Base-by-base conservation (phyloP, 2,888 invertebrate species). In the Amphipyra tragopoginis region DNA sequence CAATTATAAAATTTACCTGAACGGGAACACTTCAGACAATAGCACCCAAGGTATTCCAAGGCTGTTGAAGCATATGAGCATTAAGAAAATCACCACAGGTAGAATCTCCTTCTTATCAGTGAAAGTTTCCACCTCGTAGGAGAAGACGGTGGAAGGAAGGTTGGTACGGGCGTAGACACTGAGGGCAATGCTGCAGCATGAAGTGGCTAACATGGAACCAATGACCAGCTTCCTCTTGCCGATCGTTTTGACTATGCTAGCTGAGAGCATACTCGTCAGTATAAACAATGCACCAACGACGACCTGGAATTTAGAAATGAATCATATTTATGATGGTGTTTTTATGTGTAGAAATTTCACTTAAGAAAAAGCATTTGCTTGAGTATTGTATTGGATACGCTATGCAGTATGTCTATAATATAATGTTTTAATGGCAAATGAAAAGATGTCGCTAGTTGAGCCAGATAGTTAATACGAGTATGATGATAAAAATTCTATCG, bases 11-110 rank as follows among this genome's bases (percentile, higher is more conserved):
- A 59, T 47, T 85, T 83, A 95, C 95, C 95, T 95, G 71, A 95
- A 94, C 0, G 96, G 96, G 73, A 96, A 96, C 0, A 96, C 93
- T 83, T 96, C 96, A 21, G 96, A 95, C 10, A 96, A 73, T 63
- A 96, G 77, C 61, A 95, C 91, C 96, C 96, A 96, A 0, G 96
- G 96, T 68, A 96, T 93, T 0, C 93, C 94, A 42, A 93, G 78
- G 15, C 89, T 86, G 13, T 84, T 89, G 60, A 91, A 92, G 48
- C 92, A 92, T 0, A 90, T 89, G 0, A 93, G 78, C 70, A 92
- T 71, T 61, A 95, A 79, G 58, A 94, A 93, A 42, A 94, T 83
- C 0, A 91, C 65, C 0, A 95, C 85, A 0, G 95, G 95, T 11
- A 94, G 58, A 1, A 88, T 65, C 1, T 93, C 88, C 57, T 90